phyloP scores from a whole-genome alignment of 2,888 invertebrate genomes.

The Phytoseiulus persimilis region DNA sequence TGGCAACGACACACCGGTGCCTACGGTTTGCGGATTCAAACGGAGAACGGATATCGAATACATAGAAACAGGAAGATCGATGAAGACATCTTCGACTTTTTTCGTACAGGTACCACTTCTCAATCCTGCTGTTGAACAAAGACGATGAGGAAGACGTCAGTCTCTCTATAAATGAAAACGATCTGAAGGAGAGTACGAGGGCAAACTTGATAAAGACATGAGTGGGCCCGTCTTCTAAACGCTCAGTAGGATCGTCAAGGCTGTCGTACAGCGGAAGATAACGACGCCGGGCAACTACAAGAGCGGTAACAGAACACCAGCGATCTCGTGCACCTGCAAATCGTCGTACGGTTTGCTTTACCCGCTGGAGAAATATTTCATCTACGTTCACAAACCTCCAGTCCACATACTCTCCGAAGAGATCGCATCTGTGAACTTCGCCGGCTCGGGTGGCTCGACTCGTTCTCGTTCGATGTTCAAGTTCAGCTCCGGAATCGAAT shows the following conservation, averaged over 20 bases:
- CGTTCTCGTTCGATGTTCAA: slow-evolving; percentile 56
- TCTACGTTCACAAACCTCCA: slow-evolving; percentile 97
- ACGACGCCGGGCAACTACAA: slow-evolving; percentile 87
- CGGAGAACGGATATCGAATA: slow-evolving; percentile 92
- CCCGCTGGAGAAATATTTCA: slow-evolving; percentile 93
- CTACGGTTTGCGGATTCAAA: slow-evolving; percentile 77
- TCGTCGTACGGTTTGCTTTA: slow-evolving; percentile 94
- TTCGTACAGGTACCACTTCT: slow-evolving; percentile 66
- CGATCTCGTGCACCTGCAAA: slow-evolving; percentile 90
- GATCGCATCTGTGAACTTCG: slow-evolving; percentile 85
- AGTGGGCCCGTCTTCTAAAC: slow-evolving; percentile 90
- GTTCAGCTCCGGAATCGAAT: slow-evolving; percentile 73
- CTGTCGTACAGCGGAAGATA: slow-evolving; percentile 82
- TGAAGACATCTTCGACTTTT: neutral
- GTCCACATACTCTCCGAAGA: slow-evolving; percentile 96
- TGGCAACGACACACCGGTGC: slow-evolving; percentile 85
- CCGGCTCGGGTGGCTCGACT: slow-evolving; percentile 79
- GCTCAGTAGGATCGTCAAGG: slow-evolving; percentile 90
- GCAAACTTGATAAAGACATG: slow-evolving; percentile 78
- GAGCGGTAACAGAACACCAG: slow-evolving; percentile 67
- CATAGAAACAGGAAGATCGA: neutral
- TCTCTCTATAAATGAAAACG: slow-evolving; percentile 83
- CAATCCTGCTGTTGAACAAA: slow-evolving; percentile 84
- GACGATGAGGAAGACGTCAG: slow-evolving; percentile 89
- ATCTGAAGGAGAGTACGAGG: slow-evolving; percentile 83